Evolutionary conservation across 1,140 invertebrate genomes (phyloP), one percentile per base, ranked within the genome.

Genomic region (Thalassaphorura encarpata): DNA sequence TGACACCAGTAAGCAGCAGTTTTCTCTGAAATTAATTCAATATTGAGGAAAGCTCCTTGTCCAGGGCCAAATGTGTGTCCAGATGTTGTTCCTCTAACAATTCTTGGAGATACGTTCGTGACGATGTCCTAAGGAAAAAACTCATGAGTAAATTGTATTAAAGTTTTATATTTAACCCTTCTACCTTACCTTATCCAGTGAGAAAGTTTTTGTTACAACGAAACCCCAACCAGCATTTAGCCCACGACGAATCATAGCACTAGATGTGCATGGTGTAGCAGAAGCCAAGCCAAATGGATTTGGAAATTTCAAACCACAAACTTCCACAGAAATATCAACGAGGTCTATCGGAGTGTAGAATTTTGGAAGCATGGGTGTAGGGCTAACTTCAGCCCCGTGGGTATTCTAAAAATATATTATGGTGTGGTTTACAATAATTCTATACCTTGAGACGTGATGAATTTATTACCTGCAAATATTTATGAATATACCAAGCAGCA

Each of bases 1-100:
- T 80, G 73, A 52, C 88, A 83, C 96, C 96, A 99, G 70, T 97
- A 99, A 1, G 80, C 84, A 40, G 81, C 82, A 11, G 85, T 85
- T 73, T 99, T 99, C 74, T 99, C 96, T 13, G 93, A 97, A 69
- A 99, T 97, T 1, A 99, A 74, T 74, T 99, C 96, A 61, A 99
- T 98, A 69, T 99, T 99, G 0, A 99, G 73, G 72, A 97, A 99
- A 4, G 90, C 83, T 2, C 87, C 83, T 75, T 97, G 94, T 45
- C 89, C 89, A 0, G 96, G 96, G 0, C 95, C 95, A 71, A 82
- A 98, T 65, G 81, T 75, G 60, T 95, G 83, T 18, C 95, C 86
- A 2, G 90, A 90, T 0, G 93, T 97, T 3, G 84, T 85, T 15
- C 95, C 95, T 57, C 90, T 78, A 0, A 98, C 81, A 61, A 99